Evolutionary conservation across 2,888 invertebrate genomes (phyloP).

Genomic region (Seladonia tumulorum): DNA sequence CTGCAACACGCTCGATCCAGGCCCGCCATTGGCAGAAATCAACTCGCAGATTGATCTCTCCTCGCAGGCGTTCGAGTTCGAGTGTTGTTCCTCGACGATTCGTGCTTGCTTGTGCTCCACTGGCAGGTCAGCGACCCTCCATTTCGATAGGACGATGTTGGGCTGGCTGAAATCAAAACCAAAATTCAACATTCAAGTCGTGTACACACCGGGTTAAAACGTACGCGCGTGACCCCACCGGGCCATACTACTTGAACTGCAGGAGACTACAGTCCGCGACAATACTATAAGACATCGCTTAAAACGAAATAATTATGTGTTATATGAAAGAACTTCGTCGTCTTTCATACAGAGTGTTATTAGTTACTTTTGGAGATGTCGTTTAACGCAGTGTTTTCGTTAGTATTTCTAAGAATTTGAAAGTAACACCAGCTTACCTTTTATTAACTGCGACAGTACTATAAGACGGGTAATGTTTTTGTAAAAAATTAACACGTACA

Average conservation of each 20-base stretch:
- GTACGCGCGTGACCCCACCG: neutral
- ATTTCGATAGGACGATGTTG: slow-evolving; percentile 80
- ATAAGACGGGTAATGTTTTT: too few relatives aligned
- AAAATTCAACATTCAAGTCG: slow-evolving; percentile 8
- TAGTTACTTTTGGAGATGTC: too few relatives aligned
- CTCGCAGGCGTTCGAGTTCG: slow-evolving; percentile 75
- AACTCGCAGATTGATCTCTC: slow-evolving; percentile 80
- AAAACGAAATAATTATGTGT: too few relatives aligned
- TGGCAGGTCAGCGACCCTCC: slow-evolving; percentile 77
- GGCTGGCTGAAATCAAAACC: slow-evolving; percentile 72
- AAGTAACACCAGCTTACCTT: too few relatives aligned
- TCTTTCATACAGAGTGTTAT: too few relatives aligned
- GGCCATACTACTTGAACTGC: neutral
- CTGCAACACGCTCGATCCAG: slow-evolving; percentile 70
- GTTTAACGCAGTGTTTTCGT: too few relatives aligned
- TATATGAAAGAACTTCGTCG: too few relatives aligned
- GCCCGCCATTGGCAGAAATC: slow-evolving; percentile 71
- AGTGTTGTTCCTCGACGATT: slow-evolving; percentile 50
- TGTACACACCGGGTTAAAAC: neutral
- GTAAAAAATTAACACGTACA: too few relatives aligned
- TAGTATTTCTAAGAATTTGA: too few relatives aligned
- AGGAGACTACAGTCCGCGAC: too few relatives aligned
- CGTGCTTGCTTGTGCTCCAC: slow-evolving; percentile 76
- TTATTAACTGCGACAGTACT: too few relatives aligned
- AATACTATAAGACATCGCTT: too few relatives aligned